phyloP scores from a whole-genome alignment of 2,113 vertebrate species.

The Numenius arquata region DNA sequence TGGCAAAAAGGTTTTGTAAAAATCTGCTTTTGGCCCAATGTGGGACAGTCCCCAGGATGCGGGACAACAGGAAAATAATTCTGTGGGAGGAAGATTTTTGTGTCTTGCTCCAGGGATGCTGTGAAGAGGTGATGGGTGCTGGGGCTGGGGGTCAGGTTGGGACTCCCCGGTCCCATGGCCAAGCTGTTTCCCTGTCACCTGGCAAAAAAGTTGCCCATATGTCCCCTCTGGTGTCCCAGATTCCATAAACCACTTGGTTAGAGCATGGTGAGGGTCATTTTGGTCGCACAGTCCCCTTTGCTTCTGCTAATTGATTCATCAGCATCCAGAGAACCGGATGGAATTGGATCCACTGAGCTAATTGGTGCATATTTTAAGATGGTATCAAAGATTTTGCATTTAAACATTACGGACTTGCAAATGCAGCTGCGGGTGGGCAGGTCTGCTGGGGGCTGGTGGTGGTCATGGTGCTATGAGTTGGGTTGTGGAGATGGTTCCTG shows the following conservation, averaged over 20 bases:
- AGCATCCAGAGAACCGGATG: fast-evolving
- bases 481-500: not conserved
- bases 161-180: not conserved
- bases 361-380: not conserved
- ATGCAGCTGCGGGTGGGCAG: not conserved
- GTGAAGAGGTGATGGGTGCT: fast-evolving
- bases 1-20: not conserved
- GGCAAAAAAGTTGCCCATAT: fast-evolving
- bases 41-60: not conserved
- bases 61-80: not conserved
- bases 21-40: not conserved
- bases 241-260: fast-evolving
- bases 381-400: not conserved
- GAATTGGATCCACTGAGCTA: not conserved
- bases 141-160: not conserved
- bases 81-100: not conserved
- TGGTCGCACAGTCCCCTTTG: fast-evolving
- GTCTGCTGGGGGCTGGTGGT: fast-evolving
- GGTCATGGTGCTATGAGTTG: fast-evolving
- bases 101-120: not conserved
- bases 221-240: not conserved
- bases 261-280: not conserved
- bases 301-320: not conserved
- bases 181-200: not conserved
- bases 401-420: not conserved